Base-by-base conservation (phyloP, 2,797 vertebrate species). In the Enteromius paludinosus region DNA sequence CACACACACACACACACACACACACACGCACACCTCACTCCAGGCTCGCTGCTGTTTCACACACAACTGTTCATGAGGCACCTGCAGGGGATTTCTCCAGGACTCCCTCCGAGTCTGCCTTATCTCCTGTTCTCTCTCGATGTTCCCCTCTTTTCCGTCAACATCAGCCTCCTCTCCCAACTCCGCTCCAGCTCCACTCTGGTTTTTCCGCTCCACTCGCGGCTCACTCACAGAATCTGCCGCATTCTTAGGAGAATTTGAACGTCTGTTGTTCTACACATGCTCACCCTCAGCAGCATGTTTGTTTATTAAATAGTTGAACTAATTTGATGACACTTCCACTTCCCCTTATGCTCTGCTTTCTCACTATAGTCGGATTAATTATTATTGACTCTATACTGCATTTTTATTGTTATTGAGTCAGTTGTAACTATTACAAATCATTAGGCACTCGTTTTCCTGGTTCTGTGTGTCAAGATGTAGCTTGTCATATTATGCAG, bases 21-120 rank as follows among this genome's bases (percentile, higher is more conserved):
- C 14, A 71, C 45, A 66, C 17, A 66, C 79, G 28, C 79, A 38
- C 79, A 62, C 17, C 56, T 33, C 23, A 18, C 41, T 20, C 25
- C 43, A 64, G 54, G 47, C 45, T 68, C 5, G 11, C 43, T 52
- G 45, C 28, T 14, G 30, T 81, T 81, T 41, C 69, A 56, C 12
- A 5, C 35, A 23, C 8, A 64, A 3, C 35, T 35, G 8, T 70
- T 77, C 65, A 47, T 61, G 56, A 72, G 70, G 78, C 77, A 81
- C 65, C 81, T 86, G 77, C 23, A 64, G 25, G 84, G 76, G 25
- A 77, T 85, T 79, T 83, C 76, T 69, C 54, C 1, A 52, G 81
- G 45, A 83, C 54, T 77, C 47, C 65, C 84, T 76, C 38, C 35
- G 68, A 47, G 45, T 20, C 30, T 15, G 41, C 14, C 59, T 14